Evolutionary conservation across 2,888 invertebrate species (phyloP), one percentile per base, ranked within the genome.

Genomic region (Chymomyza procnemis): DNA sequence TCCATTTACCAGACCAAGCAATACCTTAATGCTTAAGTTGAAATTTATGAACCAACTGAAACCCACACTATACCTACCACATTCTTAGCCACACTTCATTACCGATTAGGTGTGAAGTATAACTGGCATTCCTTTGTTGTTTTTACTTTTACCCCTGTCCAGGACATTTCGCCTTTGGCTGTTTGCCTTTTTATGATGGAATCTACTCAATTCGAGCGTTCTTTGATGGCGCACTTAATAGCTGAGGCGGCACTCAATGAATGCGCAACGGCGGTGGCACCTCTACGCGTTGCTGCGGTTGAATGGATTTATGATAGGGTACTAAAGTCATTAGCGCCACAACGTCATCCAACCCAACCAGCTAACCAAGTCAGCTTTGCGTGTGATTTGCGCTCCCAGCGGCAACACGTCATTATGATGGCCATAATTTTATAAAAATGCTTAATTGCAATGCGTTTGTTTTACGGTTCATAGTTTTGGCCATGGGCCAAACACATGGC

Each of bases 261-360:
- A 69, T 67, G 66, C 64, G 59, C 57, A 50, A 4, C 14, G 18
- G 50, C 19, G 47, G 34, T 48, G n/a, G 46, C 47, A 41, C 16
- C 55, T 64, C 34, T 65, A 59, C 61, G 59, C 71, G 73, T 61
- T 81, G 69, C 73, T 71, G 78, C 78, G 71, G 77, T 75, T 76
- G 64, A 79, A 74, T 78, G 82, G 75, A 83, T 89, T 88, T 88
- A 89, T 88, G 87, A 75, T 76, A 76, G 74, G 74, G 75, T 82
- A 87, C 80, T 89, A 88, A 88, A 88, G 74, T 79, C 78, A 88
- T 88, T 89, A 89, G 86, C 85, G 79, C 78, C 83, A 85, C 48
- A 16, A 14, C 22, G 69, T 68, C 76, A 73, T 19, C 66, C 65
- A 68, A 72, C 67, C 72, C n/a, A n/a, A 61, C 61, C 68, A 60